Conservation (phyloP, 2,113 vertebrate genomes). For the Mobula hypostoma region DNA sequence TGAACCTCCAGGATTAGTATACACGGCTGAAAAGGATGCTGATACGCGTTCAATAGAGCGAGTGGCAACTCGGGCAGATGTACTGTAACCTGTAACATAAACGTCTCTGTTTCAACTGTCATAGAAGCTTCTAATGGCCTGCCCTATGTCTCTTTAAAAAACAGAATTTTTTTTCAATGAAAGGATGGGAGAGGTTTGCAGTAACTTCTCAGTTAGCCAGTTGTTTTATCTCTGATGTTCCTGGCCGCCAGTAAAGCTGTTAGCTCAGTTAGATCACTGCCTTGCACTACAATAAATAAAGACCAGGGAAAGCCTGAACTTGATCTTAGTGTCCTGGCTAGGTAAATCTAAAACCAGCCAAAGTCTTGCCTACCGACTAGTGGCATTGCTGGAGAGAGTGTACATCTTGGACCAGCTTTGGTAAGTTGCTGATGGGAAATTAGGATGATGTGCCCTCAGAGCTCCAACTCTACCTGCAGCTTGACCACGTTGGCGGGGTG, state of each 20-base stretch:
- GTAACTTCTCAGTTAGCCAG: background rate
- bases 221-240: background rate
- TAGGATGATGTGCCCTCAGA: no score
- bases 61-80: conserved; percentile 7
- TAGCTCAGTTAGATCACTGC: background rate
- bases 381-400: background rate
- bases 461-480: no score
- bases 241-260: background rate
- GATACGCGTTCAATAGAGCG: background rate
- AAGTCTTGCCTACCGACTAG: background rate
- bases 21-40: conserved; percentile 5
- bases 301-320: background rate
- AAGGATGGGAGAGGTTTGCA: background rate
- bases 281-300: background rate
- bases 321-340: background rate
- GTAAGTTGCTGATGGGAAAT: no score
- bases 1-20: conserved; percentile 8
- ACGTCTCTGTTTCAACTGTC: background rate
- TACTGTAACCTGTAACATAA: background rate
- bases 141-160: background rate
- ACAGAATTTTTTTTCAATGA: background rate
- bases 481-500: no score
- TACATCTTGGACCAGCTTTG: background rate
- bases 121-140: background rate
- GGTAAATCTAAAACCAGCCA: background rate